phyloP scores from a whole-genome alignment of 2,113 vertebrate genomes.

The Engraulis encrasicolus region DNA sequence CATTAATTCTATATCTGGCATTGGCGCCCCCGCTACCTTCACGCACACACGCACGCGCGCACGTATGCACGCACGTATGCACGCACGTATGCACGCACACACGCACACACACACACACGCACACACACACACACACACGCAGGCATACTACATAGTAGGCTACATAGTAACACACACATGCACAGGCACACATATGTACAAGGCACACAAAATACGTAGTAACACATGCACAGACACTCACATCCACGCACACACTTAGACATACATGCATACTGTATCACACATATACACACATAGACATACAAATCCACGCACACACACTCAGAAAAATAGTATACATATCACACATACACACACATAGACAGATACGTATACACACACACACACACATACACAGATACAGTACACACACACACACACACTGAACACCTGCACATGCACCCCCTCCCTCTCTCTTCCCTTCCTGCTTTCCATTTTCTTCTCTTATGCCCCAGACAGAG shows the following conservation, averaged over 20 bases:
- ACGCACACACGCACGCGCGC: neutral
- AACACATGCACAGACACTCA: neutral
- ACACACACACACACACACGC: too few relatives aligned
- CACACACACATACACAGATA: neutral
- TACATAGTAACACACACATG: too few relatives aligned
- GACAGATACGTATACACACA: neutral
- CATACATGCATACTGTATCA: neutral
- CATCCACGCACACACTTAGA: neutral
- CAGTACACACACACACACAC: neutral
- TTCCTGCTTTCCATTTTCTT: conserved; percentile 18
- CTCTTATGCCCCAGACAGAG: neutral
- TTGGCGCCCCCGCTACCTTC: neutral
- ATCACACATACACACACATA: neutral
- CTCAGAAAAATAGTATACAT: neutral
- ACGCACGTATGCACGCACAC: neutral
- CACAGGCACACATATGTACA: too few relatives aligned
- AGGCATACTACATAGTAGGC: too few relatives aligned
- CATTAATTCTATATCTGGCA: conserved; percentile 17
- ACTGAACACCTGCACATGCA: too few relatives aligned
- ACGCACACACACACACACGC: neutral
- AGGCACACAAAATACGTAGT: too few relatives aligned
- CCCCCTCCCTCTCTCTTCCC: conserved; percentile 22
- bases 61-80: neutral
- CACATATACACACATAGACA: neutral
- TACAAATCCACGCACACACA: neutral